Percentiles rank a stretch among this genome's conserved stretches.
These are phyloP conservation scores for Intellagama lesueurii DNA, from an alignment of 2,797 vertebrate genomes.

Conservation along the genomic window DNA sequence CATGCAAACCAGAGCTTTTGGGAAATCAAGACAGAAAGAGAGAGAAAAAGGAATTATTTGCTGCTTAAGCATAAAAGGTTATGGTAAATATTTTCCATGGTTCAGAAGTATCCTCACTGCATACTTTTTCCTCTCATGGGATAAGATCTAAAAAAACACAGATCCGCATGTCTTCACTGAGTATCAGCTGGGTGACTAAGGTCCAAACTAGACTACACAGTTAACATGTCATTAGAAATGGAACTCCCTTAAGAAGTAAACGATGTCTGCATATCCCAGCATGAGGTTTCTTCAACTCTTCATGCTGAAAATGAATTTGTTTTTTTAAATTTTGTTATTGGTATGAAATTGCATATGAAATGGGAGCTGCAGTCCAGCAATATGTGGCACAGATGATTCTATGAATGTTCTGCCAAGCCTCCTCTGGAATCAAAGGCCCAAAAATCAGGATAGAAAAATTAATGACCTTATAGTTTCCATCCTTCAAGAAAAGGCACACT, in stretches of 20 bases:
- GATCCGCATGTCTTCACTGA: neutral
- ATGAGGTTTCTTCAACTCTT: no score
- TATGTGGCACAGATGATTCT: neutral
- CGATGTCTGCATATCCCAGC: no score
- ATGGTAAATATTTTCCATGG: neutral
- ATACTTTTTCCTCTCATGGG: neutral
- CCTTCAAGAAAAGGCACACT: neutral
- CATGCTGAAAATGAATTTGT: no score
- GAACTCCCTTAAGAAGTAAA: no score
- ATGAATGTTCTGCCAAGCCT: neutral
- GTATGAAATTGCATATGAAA: no score
- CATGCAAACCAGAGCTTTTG: conserved; percentile 87
- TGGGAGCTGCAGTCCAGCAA: neutral
- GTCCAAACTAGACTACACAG: no score
- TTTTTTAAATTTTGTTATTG: no score
- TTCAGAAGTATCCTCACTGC: neutral
- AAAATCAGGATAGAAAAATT: neutral
- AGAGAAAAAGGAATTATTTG: conserved; percentile 42
- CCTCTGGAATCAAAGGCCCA: conserved; percentile 8
- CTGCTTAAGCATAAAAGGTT: neutral
- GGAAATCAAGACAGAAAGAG: conserved; percentile 40
- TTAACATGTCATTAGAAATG: no score
- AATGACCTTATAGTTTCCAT: neutral
- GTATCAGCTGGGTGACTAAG: neutral
- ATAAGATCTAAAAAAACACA: neutral